Evolutionary conservation across 2,113 vertebrate genomes (phyloP).

Genomic region (Anseranas semipalmata): DNA sequence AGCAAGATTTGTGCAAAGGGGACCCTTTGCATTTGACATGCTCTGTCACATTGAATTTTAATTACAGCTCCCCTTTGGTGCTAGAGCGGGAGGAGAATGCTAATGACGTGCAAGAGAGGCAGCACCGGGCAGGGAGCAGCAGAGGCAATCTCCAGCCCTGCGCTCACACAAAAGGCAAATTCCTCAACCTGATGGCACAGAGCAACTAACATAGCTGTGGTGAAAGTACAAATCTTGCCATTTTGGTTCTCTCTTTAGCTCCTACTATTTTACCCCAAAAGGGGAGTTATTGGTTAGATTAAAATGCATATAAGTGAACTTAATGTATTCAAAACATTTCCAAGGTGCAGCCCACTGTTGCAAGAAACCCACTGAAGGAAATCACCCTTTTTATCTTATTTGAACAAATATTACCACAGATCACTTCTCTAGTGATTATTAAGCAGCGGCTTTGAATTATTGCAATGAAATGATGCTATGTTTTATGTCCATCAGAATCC

Average conservation of each 20-base stretch:
- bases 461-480: neutral
- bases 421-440: neutral
- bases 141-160: neutral
- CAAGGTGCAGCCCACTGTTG: neutral
- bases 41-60: constrained; percentile 68
- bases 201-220: neutral
- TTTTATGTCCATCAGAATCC: neutral
- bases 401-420: neutral
- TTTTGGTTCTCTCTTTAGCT: neutral
- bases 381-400: neutral
- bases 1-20: constrained; percentile 27
- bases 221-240: neutral
- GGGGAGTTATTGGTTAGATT: neutral
- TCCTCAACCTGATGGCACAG: neutral
- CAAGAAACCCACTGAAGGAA: neutral
- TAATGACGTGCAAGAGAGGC: constrained; percentile 18
- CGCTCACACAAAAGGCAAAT: neutral
- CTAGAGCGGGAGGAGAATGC: constrained; percentile 48
- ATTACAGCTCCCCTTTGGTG: constrained; percentile 60
- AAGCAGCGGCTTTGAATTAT: neutral
- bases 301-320: neutral
- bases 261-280: neutral
- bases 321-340: neutral
- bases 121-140: neutral
- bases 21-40: constrained; percentile 53